A percentile compares a stretch with the other conserved stretches of the same genome.
phyloP scores from a whole-genome alignment of 2,113 vertebrate genomes.

The Pterocles gutturalis region DNA sequence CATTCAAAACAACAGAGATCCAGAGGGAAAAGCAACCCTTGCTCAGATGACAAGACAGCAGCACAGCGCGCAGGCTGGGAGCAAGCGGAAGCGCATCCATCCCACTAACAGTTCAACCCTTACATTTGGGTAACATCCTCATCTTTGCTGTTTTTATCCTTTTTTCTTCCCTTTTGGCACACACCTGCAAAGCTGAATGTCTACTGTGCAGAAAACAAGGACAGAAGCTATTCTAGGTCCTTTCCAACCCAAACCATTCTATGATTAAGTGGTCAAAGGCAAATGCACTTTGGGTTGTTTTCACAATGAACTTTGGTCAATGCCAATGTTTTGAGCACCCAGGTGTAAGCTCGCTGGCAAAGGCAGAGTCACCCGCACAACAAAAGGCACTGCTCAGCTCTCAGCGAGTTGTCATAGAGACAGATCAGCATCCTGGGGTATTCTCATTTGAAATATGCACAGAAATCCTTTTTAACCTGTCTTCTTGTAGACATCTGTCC shows the following conservation, averaged over 20 bases:
- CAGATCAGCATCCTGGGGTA: constrained; percentile 13
- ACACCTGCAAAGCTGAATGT: not conserved
- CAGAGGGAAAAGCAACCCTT: not conserved
- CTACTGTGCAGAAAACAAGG: not conserved
- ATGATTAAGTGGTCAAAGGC: not conserved
- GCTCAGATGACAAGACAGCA: not conserved
- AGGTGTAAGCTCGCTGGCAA: not conserved
- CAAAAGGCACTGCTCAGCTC: constrained; percentile 1
- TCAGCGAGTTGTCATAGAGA: constrained; percentile 62
- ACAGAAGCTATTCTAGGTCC: not conserved
- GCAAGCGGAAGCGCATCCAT: not conserved
- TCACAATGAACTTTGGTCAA: not conserved
- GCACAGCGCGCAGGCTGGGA: not conserved
- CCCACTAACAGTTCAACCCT: not conserved
- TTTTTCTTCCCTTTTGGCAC: not conserved
- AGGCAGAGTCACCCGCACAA: not conserved
- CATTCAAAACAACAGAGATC: not conserved
- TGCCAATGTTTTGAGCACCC: not conserved
- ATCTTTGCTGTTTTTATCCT: not conserved
- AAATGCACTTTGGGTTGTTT: not conserved
- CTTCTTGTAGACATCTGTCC: constrained; percentile 41
- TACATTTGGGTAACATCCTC: not conserved
- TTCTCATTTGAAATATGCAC: constrained; percentile 35
- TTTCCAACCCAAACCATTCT: not conserved
- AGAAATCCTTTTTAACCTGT: constrained; percentile 56